These are phyloP conservation scores for Engystomops pustulosus DNA, from an alignment of 2,113 vertebrate species.

Conservation along the genomic window DNA sequence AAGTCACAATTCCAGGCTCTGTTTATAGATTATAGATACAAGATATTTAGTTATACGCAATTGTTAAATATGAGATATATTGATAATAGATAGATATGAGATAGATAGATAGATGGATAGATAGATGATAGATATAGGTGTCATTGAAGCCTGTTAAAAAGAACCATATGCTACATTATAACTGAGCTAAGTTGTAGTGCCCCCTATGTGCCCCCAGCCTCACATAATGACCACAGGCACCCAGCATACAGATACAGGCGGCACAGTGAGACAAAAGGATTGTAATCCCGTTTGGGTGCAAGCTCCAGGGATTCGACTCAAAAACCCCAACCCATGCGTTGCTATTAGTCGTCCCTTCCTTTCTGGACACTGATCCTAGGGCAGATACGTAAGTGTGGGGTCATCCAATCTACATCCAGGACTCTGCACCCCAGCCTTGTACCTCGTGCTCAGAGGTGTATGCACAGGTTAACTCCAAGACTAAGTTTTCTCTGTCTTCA, in stretches of 20 bases:
- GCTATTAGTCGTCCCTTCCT: background rate
- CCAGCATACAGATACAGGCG: too few relatives aligned
- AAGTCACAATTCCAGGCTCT: too few relatives aligned
- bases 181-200: background rate
- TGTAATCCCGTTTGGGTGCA: too few relatives aligned
- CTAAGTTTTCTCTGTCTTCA: conserved; percentile 25
- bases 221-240: background rate
- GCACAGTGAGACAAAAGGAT: too few relatives aligned
- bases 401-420: background rate
- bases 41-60: too few relatives aligned
- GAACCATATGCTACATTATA: too few relatives aligned
- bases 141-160: too few relatives aligned
- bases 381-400: too few relatives aligned
- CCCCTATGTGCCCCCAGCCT: background rate
- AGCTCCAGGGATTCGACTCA: too few relatives aligned
- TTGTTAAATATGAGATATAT: too few relatives aligned
- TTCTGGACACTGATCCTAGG: background rate
- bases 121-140: background rate
- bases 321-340: too few relatives aligned
- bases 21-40: too few relatives aligned
- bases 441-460: background rate
- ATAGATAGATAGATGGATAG: background rate
- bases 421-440: background rate
- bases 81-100: background rate
- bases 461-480: conserved; percentile 27